Conservation (phyloP, 2,888 invertebrate genomes). For the Xanthorhoe designata region DNA sequence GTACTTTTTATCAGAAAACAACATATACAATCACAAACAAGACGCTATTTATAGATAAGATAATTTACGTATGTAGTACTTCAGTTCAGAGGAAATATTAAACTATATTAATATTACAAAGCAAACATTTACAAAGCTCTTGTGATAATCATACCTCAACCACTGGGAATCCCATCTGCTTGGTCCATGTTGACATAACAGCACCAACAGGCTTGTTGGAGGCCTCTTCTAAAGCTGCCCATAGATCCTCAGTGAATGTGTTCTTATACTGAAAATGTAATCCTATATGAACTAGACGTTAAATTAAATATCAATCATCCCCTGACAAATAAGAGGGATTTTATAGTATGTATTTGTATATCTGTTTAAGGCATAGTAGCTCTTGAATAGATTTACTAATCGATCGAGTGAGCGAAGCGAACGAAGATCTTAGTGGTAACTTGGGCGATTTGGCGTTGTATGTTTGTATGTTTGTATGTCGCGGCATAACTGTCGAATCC, state of each 20-base stretch:
- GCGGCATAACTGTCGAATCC: too few relatives aligned
- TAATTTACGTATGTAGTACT: not conserved
- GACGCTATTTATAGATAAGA: not conserved
- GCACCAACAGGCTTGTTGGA: conserved; percentile 95
- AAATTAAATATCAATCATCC: too few relatives aligned
- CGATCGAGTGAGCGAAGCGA: too few relatives aligned
- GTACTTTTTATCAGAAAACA: too few relatives aligned
- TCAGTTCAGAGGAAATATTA: not conserved
- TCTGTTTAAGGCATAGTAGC: too few relatives aligned
- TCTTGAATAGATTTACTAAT: too few relatives aligned
- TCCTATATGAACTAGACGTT: not conserved
- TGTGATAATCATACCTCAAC: conserved; percentile 74
- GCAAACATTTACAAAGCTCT: conserved; percentile 48
- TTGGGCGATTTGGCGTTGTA: too few relatives aligned
- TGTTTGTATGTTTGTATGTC: too few relatives aligned
- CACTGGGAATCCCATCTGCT: conserved; percentile 97
- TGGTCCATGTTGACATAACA: conserved; percentile 99
- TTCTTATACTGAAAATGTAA: conserved; percentile 90
- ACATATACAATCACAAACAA: too few relatives aligned
- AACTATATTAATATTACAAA: not conserved
- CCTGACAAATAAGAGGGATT: too few relatives aligned
- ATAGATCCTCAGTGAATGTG: conserved; percentile 96
- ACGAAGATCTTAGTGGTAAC: too few relatives aligned
- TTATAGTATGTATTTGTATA: too few relatives aligned
- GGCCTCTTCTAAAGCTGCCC: conserved; percentile 95